Evolutionary conservation across 2,113 vertebrate species (phyloP).

Genomic region (Platysteira castanea): DNA sequence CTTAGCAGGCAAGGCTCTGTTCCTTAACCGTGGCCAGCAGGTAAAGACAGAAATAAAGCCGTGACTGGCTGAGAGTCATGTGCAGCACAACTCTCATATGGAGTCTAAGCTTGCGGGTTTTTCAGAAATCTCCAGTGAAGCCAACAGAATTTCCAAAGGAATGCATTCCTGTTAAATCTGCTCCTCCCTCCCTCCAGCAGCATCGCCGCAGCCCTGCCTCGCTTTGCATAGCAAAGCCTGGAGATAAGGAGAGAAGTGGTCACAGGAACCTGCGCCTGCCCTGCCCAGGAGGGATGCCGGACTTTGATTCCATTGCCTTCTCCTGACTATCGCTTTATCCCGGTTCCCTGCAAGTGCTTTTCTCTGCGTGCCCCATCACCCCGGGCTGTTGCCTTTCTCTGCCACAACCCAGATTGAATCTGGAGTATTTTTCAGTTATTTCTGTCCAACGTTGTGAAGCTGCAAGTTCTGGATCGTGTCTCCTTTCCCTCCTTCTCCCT

Average conservation of each 20-base stretch:
- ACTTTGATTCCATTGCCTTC: not conserved
- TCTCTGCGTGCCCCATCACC: not conserved
- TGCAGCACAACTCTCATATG: not conserved
- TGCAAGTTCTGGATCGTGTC: not conserved
- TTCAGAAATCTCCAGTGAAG: not conserved
- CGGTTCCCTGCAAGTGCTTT: not conserved
- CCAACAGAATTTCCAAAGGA: not conserved
- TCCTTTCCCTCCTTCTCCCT: not conserved
- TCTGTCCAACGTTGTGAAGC: not conserved
- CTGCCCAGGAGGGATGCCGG: not conserved
- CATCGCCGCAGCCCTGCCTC: not conserved
- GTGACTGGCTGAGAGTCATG: not conserved
- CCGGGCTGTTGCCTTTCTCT: not conserved
- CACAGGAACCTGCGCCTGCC: not conserved
- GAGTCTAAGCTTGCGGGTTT: not conserved
- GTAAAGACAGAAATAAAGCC: not conserved
- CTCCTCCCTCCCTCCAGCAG: not conserved
- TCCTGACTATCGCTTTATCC: not conserved
- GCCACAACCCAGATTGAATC: not conserved
- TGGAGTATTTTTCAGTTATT: not conserved
- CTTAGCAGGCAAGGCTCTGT: not conserved
- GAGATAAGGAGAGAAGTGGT: not conserved
- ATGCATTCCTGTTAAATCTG: not conserved
- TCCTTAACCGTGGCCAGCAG: not conserved
- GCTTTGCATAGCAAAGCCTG: not conserved